phyloP scores from a whole-genome alignment of 2,797 vertebrate species.

The Siniperca undulata region DNA sequence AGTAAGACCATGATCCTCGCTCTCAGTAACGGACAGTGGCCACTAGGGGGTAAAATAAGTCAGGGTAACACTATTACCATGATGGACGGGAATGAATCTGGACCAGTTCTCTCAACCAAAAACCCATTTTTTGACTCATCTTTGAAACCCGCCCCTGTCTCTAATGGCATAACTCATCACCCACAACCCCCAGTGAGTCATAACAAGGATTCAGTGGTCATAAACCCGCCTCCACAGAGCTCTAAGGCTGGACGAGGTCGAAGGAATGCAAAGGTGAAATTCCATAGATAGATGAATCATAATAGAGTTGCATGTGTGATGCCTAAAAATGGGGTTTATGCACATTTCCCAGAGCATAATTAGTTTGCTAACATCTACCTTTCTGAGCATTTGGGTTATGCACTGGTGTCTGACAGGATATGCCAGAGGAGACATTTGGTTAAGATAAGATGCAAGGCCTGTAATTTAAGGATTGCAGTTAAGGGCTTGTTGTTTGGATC shows the following conservation, averaged over 20 bases:
- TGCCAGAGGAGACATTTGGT: slow-evolving; percentile 37
- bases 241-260: slow-evolving; percentile 93
- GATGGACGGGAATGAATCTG: slow-evolving; percentile 86
- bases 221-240: slow-evolving; percentile 95
- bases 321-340: slow-evolving; percentile 47
- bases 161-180: slow-evolving; percentile 84
- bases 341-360: slow-evolving; percentile 38
- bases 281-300: slow-evolving; percentile 20
- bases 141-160: slow-evolving; percentile 78
- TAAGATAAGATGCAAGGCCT: slow-evolving; percentile 24
- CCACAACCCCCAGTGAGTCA: slow-evolving; percentile 72
- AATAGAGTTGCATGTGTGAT: slow-evolving; percentile 69
- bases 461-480: slow-evolving; percentile 31
- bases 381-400: slow-evolving; percentile 34
- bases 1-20: slow-evolving; percentile 89
- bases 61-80: slow-evolving; percentile 83
- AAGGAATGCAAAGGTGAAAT: slow-evolving; percentile 94
- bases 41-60: slow-evolving; percentile 83
- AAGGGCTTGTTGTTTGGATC: slow-evolving; percentile 33
- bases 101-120: slow-evolving; percentile 72
- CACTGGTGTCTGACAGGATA: slow-evolving; percentile 30
- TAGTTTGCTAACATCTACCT: slow-evolving; percentile 55
- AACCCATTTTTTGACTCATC: slow-evolving; percentile 88
- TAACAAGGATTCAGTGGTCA: slow-evolving; percentile 91
- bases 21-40: slow-evolving; percentile 89